phyloP scores from a whole-genome alignment of 2,113 vertebrate genomes.

The Rhombomys opimus region DNA sequence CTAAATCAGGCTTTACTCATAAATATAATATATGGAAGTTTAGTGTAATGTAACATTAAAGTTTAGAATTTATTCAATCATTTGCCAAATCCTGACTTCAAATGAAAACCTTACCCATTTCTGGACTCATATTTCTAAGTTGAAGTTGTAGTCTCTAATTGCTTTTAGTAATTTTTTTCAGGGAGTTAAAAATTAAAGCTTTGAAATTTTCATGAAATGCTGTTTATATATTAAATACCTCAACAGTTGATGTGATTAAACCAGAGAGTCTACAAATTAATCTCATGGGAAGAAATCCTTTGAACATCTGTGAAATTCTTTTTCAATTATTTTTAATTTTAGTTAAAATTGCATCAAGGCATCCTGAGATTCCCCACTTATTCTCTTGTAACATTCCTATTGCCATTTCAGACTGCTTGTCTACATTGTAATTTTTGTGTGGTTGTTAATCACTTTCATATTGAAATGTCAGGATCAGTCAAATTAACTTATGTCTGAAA shows the following conservation, averaged over 20 bases:
- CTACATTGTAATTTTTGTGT: neutral
- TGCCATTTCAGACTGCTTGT: neutral
- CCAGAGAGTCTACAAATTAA: constrained; percentile 44
- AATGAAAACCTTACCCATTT: neutral
- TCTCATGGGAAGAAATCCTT: constrained; percentile 58
- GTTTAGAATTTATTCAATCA: constrained; percentile 39
- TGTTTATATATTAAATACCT: constrained; percentile 69
- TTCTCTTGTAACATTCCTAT: constrained; percentile 11
- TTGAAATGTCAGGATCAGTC: neutral
- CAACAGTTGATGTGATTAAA: constrained; percentile 59
- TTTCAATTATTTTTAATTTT: constrained; percentile 66
- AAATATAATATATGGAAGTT: neutral
- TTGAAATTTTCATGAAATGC: constrained; percentile 55
- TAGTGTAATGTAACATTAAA: neutral
- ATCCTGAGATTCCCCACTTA: constrained; percentile 37
- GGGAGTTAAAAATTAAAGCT: constrained; percentile 17
- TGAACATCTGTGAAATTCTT: constrained; percentile 71
- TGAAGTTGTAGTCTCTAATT: neutral
- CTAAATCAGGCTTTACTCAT: neutral
- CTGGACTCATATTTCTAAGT: constrained; percentile 21
- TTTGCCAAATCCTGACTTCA: neutral
- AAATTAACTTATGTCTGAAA: neutral
- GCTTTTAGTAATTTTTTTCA: constrained; percentile 32
- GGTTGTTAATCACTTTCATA: constrained; percentile 12
- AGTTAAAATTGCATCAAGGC: constrained; percentile 57